Percentiles rank a stretch among this genome's conserved stretches.
phyloP scores from a whole-genome alignment of 2,888 invertebrate species.

The Dicyrtoma fusca region DNA sequence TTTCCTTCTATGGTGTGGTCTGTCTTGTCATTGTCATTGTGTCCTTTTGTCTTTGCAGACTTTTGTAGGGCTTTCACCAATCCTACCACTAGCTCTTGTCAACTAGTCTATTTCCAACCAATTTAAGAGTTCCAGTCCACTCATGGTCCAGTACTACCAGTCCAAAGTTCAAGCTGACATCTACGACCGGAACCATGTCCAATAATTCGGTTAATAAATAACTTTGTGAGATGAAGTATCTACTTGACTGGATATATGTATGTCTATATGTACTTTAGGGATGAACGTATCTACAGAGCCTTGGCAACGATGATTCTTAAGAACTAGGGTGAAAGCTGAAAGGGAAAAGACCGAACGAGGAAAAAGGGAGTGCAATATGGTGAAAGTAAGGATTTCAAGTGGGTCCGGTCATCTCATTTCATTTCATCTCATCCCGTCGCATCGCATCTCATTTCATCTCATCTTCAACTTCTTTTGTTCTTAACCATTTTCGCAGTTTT shows the following conservation, averaged over 20 bases:
- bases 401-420: slow-evolving; percentile 30
- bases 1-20: background rate
- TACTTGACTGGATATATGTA: background rate
- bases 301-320: too few relatives aligned
- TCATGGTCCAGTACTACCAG: background rate
- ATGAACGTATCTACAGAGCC: too few relatives aligned
- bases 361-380: too few relatives aligned
- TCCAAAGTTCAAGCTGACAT: slow-evolving; percentile 40
- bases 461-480: slow-evolving; percentile 30
- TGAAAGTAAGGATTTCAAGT: background rate
- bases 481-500: background rate
- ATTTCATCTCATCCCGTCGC: too few relatives aligned
- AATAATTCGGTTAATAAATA: slow-evolving; percentile 45
- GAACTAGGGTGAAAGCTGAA: too few relatives aligned
- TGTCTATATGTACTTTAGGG: too few relatives aligned
- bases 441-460: too few relatives aligned
- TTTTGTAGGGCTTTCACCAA: too few relatives aligned
- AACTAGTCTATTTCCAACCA: too few relatives aligned
- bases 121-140: background rate
- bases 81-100: too few relatives aligned
- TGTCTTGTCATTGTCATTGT: slow-evolving; percentile 8
- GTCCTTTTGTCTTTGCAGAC: background rate
- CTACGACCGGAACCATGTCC: slow-evolving; percentile 49
- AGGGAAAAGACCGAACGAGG: too few relatives aligned
- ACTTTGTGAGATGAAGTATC: slow-evolving; percentile 40